Conservation (phyloP, 2,113 vertebrate species). For the Prietella phreatophila region DNA sequence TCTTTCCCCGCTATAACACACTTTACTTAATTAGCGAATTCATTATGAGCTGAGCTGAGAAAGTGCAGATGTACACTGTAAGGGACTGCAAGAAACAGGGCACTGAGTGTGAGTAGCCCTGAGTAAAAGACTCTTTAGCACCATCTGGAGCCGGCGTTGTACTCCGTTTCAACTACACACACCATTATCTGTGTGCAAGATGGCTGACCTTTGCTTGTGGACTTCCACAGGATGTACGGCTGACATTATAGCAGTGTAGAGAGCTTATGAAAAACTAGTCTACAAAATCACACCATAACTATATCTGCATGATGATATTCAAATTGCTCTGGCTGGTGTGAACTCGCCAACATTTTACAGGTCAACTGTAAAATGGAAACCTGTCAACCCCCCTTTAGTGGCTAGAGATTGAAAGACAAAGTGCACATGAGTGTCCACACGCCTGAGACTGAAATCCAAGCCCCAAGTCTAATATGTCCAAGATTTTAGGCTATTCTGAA, state of each 20-base stretch:
- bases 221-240: neutral
- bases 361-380: neutral
- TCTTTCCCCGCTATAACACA: neutral
- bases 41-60: neutral
- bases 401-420: neutral
- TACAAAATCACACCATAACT: neutral
- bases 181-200: neutral
- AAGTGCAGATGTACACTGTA: neutral
- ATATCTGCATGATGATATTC: neutral
- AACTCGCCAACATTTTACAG: neutral
- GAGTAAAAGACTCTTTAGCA: constrained; percentile 66
- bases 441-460: neutral
- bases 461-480: neutral
- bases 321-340: too few relatives aligned
- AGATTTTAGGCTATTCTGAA: neutral
- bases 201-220: neutral
- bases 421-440: neutral
- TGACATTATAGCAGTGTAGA: neutral
- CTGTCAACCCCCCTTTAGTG: neutral
- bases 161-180: neutral
- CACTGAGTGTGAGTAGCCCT: constrained; percentile 51
- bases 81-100: neutral
- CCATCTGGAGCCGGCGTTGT: constrained; percentile 47
- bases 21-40: neutral
- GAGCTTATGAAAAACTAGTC: neutral